phyloP scores from a whole-genome alignment of 2,888 invertebrate genomes.

The Cantharis rustica region DNA sequence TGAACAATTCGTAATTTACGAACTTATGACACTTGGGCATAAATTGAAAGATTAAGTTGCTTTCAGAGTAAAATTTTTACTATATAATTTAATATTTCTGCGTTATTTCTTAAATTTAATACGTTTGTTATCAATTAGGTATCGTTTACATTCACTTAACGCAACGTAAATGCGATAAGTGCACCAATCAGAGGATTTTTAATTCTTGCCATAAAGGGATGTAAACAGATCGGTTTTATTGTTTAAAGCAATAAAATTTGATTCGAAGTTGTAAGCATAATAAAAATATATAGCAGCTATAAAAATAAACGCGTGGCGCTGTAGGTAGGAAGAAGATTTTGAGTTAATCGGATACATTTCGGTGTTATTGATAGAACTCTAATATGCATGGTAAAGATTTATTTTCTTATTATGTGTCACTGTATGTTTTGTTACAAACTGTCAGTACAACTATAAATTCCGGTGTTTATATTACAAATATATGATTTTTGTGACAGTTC shows the following conservation, averaged over 20 bases:
- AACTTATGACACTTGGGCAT: neutral
- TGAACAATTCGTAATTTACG: neutral
- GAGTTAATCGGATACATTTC: neutral
- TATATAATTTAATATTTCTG: neutral
- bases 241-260: too few species aligned
- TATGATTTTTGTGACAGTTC: neutral
- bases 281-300: too few species aligned
- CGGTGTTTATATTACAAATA: neutral
- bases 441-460: neutral
- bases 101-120: too few species aligned
- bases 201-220: too few species aligned
- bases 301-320: neutral
- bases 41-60: neutral
- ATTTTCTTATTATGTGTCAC: neutral
- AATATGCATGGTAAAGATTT: neutral
- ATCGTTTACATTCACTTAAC: too few species aligned
- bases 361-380: neutral
- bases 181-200: too few species aligned
- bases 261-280: too few species aligned
- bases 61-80: neutral
- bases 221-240: too few species aligned
- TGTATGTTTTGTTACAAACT: neutral
- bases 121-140: too few species aligned
- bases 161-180: too few species aligned
- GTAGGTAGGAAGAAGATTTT: neutral